Evolutionary conservation across 1,140 invertebrate species (phyloP).

Genomic region (Ips nitidus): DNA sequence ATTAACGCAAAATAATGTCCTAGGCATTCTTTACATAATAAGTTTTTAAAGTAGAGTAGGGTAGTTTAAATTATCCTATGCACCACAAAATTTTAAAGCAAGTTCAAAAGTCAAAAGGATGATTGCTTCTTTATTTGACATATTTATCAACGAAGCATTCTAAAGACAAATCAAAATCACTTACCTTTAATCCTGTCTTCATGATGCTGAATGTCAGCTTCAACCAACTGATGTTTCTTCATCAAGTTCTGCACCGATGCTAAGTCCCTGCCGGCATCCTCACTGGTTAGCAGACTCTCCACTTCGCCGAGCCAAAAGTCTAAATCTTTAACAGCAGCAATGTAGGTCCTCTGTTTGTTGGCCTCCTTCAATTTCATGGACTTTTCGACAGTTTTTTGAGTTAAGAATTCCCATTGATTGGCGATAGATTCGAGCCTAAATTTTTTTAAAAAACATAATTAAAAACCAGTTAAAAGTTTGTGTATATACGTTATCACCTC

Average conservation of each 20-base stretch:
- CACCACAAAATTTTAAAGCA: too few relatives aligned
- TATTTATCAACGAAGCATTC: too few relatives aligned
- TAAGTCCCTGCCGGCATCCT: slow-evolving; percentile 97
- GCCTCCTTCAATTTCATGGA: slow-evolving; percentile 98
- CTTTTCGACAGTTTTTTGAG: slow-evolving; percentile 97
- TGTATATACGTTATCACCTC: slow-evolving; percentile 53
- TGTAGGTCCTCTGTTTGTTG: slow-evolving; percentile 97
- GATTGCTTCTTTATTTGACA: too few relatives aligned
- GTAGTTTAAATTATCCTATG: too few relatives aligned
- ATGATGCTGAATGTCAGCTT: slow-evolving; percentile 94
- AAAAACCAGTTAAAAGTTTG: background rate
- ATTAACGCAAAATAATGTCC: slow-evolving; percentile 4
- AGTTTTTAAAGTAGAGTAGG: too few relatives aligned
- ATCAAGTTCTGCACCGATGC: slow-evolving; percentile 98
- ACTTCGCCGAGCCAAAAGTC: slow-evolving; percentile 99
- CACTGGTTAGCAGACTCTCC: slow-evolving; percentile 93
- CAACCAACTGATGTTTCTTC: slow-evolving; percentile 98
- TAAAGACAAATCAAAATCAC: background rate
- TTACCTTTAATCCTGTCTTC: slow-evolving; percentile 93
- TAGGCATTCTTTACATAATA: background rate
- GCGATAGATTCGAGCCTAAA: slow-evolving; percentile 81
- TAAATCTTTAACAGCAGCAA: slow-evolving; percentile 98
- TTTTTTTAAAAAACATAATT: too few relatives aligned
- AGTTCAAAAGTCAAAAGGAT: too few relatives aligned
- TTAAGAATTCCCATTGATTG: slow-evolving; percentile 98